These are phyloP conservation scores for Monopterus albus DNA, from an alignment of 2,113 vertebrate species.

Conservation along the genomic window DNA sequence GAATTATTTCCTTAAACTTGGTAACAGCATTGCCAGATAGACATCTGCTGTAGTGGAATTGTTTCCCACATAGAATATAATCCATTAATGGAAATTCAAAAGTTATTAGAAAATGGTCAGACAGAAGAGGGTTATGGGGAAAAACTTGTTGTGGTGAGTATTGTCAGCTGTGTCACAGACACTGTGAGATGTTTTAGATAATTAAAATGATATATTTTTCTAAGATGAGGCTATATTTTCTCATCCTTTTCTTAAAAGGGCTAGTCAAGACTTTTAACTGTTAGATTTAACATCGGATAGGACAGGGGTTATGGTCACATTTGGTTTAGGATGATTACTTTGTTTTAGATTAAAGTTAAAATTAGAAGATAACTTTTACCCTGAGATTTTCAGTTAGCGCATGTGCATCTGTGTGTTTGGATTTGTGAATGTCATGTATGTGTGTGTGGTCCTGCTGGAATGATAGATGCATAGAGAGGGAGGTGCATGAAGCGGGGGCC, in stretches of 20 bases:
- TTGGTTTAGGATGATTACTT: constrained; percentile 1
- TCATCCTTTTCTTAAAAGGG: constrained; percentile 5
- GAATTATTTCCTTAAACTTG: no score
- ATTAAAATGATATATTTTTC: constrained; percentile 11
- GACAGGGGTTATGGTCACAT: background rate
- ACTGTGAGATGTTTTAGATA: constrained; percentile 28
- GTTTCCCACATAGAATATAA: no score
- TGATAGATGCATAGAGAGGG: constrained; percentile 74
- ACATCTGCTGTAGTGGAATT: no score
- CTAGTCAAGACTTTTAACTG: background rate
- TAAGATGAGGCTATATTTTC: constrained; percentile 10
- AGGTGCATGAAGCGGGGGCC: constrained; percentile 58
- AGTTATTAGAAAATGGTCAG: no score
- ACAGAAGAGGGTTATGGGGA: no score
- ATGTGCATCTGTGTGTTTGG: constrained; percentile 27
- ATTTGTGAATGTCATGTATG: constrained; percentile 40
- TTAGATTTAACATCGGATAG: background rate
- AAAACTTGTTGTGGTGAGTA: no score
- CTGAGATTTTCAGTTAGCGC: constrained; percentile 11
- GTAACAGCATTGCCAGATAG: no score
- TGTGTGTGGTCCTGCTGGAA: constrained; percentile 74
- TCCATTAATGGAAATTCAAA: no score
- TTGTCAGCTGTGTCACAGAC: constrained; percentile 15
- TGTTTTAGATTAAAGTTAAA: constrained; percentile 26
- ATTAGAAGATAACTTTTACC: constrained; percentile 32